Conservation (phyloP, 2,113 vertebrate species). For the Copsychus sechellarum region DNA sequence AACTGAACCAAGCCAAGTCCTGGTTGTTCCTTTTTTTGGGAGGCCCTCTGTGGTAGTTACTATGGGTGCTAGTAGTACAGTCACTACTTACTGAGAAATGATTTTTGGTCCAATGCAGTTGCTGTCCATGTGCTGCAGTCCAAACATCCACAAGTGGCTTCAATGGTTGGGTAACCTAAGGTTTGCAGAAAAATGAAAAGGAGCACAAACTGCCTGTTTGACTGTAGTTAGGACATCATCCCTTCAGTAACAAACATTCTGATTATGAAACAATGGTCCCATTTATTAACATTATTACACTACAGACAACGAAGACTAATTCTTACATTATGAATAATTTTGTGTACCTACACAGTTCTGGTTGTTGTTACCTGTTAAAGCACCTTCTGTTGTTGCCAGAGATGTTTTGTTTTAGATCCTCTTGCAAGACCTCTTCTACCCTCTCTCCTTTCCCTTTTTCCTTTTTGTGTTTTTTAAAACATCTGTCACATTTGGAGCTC, state of each 20-base stretch:
- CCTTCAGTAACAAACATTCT: neutral
- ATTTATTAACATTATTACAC: neutral
- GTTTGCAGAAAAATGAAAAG: neutral
- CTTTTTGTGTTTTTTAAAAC: neutral
- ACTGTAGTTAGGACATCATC: neutral
- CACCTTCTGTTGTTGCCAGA: neutral
- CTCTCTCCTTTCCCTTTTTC: neutral
- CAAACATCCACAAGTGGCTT: neutral
- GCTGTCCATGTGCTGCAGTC: neutral
- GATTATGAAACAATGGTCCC: neutral
- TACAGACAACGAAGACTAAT: neutral
- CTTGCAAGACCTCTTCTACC: neutral
- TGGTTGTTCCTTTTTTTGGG: neutral
- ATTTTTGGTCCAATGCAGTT: neutral
- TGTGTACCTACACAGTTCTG: neutral
- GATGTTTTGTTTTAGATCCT: neutral
- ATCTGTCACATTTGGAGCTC: neutral
- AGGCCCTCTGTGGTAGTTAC: neutral
- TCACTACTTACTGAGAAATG: neutral
- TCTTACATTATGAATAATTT: neutral
- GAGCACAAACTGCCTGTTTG: neutral
- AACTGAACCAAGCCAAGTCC: neutral
- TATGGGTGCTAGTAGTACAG: neutral
- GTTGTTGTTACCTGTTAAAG: conserved; percentile 57
- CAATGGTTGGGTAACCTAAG: fast-evolving